These are phyloP conservation scores for Tenebrio molitor DNA, from an alignment of 1,140 invertebrate genomes.

Conservation along the genomic window DNA sequence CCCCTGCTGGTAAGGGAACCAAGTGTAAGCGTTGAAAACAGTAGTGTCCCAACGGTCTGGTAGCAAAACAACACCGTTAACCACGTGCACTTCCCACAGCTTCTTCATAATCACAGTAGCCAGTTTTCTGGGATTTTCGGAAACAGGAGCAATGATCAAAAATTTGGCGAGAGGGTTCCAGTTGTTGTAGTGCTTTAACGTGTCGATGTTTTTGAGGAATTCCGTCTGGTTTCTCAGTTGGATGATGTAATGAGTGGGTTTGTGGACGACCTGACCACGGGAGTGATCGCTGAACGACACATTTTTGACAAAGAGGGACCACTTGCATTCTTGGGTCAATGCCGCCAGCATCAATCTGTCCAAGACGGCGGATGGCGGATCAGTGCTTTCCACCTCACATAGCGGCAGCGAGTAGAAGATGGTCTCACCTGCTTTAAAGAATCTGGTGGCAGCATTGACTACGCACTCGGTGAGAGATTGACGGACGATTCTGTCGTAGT, in stretches of 20 bases:
- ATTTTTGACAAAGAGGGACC: conserved; percentile 19
- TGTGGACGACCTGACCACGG: background rate
- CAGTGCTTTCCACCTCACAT: background rate
- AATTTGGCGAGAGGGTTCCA: conserved; percentile 56
- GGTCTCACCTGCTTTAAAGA: conserved; percentile 1
- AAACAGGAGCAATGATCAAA: conserved; percentile 45
- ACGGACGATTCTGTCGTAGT: background rate
- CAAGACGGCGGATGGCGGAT: background rate
- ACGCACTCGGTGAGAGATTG: conserved; percentile 26
- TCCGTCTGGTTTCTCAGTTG: conserved; percentile 35
- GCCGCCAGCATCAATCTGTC: background rate
- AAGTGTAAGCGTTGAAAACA: conserved; percentile 46
- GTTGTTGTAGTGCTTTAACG: conserved; percentile 16
- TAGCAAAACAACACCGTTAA: conserved; percentile 40
- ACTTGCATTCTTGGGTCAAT: background rate
- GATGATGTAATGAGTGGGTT: conserved; percentile 43
- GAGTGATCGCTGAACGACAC: background rate
- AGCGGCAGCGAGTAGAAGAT: conserved; percentile 26
- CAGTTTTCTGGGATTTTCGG: background rate
- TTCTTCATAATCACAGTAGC: conserved; percentile 10
- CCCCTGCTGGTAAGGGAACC: conserved; percentile 51
- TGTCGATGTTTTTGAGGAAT: conserved; percentile 21
- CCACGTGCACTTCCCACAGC: conserved; percentile 40
- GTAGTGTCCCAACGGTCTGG: background rate
- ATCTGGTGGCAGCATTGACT: background rate